Evolutionary conservation across 2,797 vertebrate genomes (phyloP).

Genomic region (Brachymystax lenok): DNA sequence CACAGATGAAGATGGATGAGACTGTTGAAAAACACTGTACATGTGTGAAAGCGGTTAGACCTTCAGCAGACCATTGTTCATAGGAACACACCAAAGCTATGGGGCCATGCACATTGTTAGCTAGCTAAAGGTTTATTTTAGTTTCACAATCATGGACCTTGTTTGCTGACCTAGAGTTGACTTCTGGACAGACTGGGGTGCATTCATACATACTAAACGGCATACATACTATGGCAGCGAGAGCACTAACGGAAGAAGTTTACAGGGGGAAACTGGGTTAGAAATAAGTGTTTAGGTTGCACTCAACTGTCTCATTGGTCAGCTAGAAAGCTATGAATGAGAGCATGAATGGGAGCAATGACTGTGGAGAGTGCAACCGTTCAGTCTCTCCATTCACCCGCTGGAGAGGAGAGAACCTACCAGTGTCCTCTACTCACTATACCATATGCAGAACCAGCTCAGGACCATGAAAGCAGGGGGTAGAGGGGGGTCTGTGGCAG

Average conservation of each 20-base stretch:
- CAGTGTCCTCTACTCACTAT: neutral
- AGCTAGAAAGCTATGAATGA: slow-evolving; percentile 17
- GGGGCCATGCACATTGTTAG: slow-evolving; percentile 10
- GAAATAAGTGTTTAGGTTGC: neutral
- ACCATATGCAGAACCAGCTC: neutral
- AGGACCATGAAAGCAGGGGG: slow-evolving; percentile 6
- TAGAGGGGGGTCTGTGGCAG: slow-evolving; percentile 53
- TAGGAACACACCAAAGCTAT: slow-evolving; percentile 16
- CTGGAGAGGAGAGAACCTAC: neutral
- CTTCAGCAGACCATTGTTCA: slow-evolving; percentile 16
- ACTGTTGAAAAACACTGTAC: slow-evolving; percentile 50
- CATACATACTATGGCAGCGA: neutral
- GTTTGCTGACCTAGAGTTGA: neutral
- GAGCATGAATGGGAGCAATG: neutral
- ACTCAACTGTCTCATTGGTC: slow-evolving; percentile 24
- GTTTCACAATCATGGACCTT: neutral
- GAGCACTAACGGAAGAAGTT: neutral
- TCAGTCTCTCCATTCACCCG: neutral
- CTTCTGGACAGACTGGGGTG: neutral
- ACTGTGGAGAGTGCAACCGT: neutral
- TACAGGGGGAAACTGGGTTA: neutral
- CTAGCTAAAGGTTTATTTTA: neutral
- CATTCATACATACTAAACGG: neutral
- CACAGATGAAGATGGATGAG: slow-evolving; percentile 45
- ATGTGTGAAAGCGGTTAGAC: neutral